A percentile compares a stretch with the other conserved stretches of the same genome.
These are phyloP conservation scores for Holothuria scabra DNA, from an alignment of 53 echinoderm and acorn worm species.

Conservation along the genomic window DNA sequence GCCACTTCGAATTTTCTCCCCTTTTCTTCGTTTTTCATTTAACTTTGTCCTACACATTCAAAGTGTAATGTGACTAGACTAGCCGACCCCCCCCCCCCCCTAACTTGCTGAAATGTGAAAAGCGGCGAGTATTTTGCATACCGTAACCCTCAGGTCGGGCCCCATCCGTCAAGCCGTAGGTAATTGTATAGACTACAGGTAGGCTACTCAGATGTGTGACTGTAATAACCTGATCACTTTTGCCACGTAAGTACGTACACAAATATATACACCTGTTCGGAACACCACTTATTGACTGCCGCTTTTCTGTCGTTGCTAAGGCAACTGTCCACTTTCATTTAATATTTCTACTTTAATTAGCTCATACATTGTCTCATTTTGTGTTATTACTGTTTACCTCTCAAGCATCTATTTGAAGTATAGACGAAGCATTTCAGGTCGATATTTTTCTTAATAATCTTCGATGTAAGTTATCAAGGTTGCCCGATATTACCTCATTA, in stretches of 20 bases:
- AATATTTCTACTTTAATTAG: conserved; percentile 28
- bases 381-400: conserved; percentile 34
- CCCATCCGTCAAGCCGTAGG: no score
- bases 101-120: no score
- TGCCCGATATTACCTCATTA: conserved; percentile 40
- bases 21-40: no score
- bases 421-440: conserved; percentile 13
- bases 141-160: no score
- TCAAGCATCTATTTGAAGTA: conserved; percentile 22
- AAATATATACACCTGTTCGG: conserved; percentile 31
- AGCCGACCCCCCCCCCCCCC: no score
- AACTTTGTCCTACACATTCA: no score
- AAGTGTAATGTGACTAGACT: no score
- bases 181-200: no score
- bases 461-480: conserved; percentile 37
- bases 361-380: conserved; percentile 44
- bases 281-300: conserved; percentile 26
- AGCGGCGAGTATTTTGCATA: no score
- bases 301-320: background rate
- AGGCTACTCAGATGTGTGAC: no score
- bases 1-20: no score
- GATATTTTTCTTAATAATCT: conserved; percentile 48
- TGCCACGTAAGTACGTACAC: background rate
- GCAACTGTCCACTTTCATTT: conserved; percentile 42
- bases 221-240: no score